Evolutionary conservation across 2,797 vertebrate genomes (phyloP).

Genomic region (Tauraco hartlaubi): DNA sequence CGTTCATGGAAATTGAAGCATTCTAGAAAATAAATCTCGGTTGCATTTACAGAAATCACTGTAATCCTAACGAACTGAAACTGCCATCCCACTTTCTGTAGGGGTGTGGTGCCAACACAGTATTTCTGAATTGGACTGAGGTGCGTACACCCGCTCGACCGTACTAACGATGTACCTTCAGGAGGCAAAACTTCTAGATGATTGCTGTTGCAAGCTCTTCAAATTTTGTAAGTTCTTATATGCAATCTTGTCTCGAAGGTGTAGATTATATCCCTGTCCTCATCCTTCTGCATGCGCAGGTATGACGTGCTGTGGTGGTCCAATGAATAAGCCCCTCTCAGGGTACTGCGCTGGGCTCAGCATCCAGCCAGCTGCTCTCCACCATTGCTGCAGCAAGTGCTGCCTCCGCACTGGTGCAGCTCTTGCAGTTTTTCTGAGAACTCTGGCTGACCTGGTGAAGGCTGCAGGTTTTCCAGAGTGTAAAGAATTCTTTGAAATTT

Average conservation of each 20-base stretch:
- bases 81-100: neutral
- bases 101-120: neutral
- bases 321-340: conserved; percentile 25
- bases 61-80: neutral
- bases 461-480: conserved; percentile 28
- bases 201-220: neutral
- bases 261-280: neutral
- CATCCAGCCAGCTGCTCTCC: conserved; percentile 16
- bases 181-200: neutral
- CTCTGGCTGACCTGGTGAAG: conserved; percentile 30
- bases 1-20: neutral
- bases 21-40: neutral
- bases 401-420: conserved; percentile 26
- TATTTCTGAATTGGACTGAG: neutral
- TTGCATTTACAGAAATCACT: neutral
- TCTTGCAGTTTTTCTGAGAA: conserved; percentile 40
- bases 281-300: neutral
- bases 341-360: neutral
- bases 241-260: neutral
- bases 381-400: conserved; percentile 14
- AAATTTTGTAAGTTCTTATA: neutral
- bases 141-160: neutral
- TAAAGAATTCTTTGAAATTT: conserved; percentile 38
- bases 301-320: neutral
- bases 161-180: neutral